These are phyloP conservation scores for Pagrus major DNA, from an alignment of 2,113 vertebrate genomes.

Conservation along the genomic window DNA sequence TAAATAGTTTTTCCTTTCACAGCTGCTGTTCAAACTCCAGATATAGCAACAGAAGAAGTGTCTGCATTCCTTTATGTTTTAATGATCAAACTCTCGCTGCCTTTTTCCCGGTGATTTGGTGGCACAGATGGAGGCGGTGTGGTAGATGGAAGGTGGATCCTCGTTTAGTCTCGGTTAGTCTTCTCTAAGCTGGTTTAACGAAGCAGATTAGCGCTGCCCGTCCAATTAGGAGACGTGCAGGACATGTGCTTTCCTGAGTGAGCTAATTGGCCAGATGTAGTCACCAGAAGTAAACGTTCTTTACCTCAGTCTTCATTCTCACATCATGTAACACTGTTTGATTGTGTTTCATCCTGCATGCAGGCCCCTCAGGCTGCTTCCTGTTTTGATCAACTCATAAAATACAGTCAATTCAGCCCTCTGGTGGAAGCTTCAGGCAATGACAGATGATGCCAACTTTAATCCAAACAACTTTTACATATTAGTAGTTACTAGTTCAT, in stretches of 20 bases:
- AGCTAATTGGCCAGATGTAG: constrained; percentile 32
- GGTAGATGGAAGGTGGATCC: not conserved
- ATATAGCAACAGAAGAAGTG: constrained; percentile 1
- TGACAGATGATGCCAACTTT: not conserved
- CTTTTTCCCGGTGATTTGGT: not conserved
- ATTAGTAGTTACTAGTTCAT: not conserved
- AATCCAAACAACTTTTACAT: not conserved
- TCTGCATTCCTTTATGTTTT: constrained; percentile 23
- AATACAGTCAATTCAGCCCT: not conserved
- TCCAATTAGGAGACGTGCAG: constrained; percentile 6
- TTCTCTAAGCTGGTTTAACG: not conserved
- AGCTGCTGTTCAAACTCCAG: constrained; percentile 19
- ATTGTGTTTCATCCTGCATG: not conserved
- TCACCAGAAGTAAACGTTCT: constrained; percentile 4
- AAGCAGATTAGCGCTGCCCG: not conserved
- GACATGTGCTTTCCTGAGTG: not conserved
- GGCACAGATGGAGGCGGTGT: not conserved
- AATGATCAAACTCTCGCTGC: not conserved
- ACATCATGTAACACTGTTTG: not conserved
- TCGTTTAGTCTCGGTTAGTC: not conserved
- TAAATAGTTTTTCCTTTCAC: constrained; percentile 44
- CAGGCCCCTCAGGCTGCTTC: not conserved
- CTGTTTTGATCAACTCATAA: not conserved
- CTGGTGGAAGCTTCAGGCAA: constrained; percentile 7
- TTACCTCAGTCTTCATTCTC: not conserved